Evolutionary conservation across 1,140 invertebrate species (phyloP), one percentile per base, ranked within the genome.

Genomic region (Nebria ingens): DNA sequence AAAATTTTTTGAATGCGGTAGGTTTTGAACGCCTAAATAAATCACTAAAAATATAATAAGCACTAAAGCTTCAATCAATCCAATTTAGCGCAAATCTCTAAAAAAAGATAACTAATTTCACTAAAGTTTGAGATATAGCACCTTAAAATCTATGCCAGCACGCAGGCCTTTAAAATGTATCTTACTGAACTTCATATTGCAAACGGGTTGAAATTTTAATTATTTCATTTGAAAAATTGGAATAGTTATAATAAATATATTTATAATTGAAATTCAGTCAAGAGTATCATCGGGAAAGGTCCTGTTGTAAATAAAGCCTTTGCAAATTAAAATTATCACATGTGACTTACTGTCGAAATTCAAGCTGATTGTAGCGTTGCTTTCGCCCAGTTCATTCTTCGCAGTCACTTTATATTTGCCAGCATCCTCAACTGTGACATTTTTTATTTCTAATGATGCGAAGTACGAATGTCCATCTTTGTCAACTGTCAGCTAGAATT

Each of bases 351-450:
- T 94, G 81, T 97, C 93, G 79, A 96, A 96, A 77, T 96, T 96
- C 53, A 96, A 82, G 73, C 90, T 95, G 73, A 96, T 96, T 29
- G 91, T 93, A 29, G 93, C 93, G 72, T 95, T 95, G 68, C 90
- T 93, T 76, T 96, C 93, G 68, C 93, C 93, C 60, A 96, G 82
- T 73, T 95, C 91, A 77, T 96, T 96, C 74, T 95, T 95, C 63
- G 92, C 92, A 61, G 89, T 93, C 63, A 95, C 91, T 79, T 93
- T 90, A 74, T 96, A 96, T 81, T 96, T 96, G 64, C 92, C 93
- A 75, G 92, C 92, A 81, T 97, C 93, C 80, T 95, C 91, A 66
- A 95, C 90, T 55, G 90, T 93, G 59, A 97, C 92, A 74, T 93
- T 90, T 77, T 84, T 84, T 69, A 96, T 91, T 77, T 93, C 88